Percentiles rank a stretch among this genome's conserved stretches.
phyloP scores from a whole-genome alignment of 2,797 vertebrate species.

The Ciconia nigra region DNA sequence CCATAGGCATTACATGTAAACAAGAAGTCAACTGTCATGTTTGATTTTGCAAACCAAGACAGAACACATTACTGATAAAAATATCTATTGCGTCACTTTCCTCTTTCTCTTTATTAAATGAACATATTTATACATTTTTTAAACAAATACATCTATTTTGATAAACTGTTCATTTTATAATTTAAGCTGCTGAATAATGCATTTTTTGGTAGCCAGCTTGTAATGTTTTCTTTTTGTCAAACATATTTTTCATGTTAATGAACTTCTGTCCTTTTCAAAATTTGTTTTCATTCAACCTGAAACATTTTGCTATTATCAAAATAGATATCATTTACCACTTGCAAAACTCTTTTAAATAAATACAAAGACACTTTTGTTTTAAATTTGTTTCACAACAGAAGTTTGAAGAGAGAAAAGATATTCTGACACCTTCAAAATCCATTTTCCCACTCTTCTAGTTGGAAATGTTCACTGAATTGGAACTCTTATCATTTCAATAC shows the following conservation, averaged over 20 bases:
- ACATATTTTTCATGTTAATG: background rate
- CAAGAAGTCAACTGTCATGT: background rate
- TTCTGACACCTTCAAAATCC: background rate
- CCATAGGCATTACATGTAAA: background rate
- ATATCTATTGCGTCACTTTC: background rate
- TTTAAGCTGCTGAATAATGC: background rate
- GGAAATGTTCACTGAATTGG: background rate
- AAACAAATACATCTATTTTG: background rate
- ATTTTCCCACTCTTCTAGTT: background rate
- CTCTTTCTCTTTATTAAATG: background rate
- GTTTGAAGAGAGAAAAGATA: background rate
- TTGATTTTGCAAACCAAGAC: background rate
- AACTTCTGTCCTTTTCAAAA: background rate
- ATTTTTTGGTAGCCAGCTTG: background rate
- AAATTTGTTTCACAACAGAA: background rate
- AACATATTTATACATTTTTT: background rate
- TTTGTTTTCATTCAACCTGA: background rate
- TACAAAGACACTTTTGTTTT: background rate
- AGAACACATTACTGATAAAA: background rate
- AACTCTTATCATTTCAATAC: background rate
- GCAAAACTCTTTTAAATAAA: background rate
- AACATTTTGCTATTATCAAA: background rate
- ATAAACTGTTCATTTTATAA: background rate
- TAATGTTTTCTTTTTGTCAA: background rate
- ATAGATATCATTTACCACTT: background rate